Base-by-base conservation (phyloP, 2,797 vertebrate species). In the Fratercula arctica region DNA sequence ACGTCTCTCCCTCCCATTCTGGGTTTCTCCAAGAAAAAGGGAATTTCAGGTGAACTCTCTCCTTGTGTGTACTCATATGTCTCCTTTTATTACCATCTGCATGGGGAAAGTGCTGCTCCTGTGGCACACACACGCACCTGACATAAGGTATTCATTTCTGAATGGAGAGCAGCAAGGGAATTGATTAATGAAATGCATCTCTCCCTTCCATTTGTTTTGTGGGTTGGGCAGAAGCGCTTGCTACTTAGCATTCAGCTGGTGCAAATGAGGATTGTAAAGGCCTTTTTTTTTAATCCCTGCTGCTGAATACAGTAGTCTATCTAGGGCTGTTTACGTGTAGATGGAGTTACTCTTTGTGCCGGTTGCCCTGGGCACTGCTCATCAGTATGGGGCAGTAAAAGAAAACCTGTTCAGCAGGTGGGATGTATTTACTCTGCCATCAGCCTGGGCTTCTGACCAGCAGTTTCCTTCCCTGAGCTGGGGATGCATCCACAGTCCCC, bases 241-340 rank as follows among this genome's bases (percentile, higher is more conserved):
- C 82, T 72, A 5, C 66, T 95, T 91, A 95, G 91, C 93, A 96
- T 97, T 93, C 95, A 88, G 85, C 87, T 89, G 67, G 61, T 85
- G 93, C 53, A n/a, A 48, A 51, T 11, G 41, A 80, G 56, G 73
- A 37, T 74, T 92, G 29, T 21, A 81, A 80, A 85, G 33, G n/a
- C 69, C 53, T 87, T 77, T 69, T 54, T 48, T 33, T 48, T 28
- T 4, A 10, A 18, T 11, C 12, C 28, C 26, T 86, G 53, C 41
- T 1, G 1, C 37, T 43, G 39, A 85, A 60, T 19, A 10, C 4
- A 1, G 31, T 9, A 19, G 33, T 70, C 51, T 68, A 0, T 77
- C 73, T 60, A 29, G 64, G 85, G 56, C 91, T 91, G 90, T 69
- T 81, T 74, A 29, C 3, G 20, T 23, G 54, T 57, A 19, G 82